phyloP scores from a whole-genome alignment of 2,888 invertebrate genomes.

The Torymus aiolomorphi region DNA sequence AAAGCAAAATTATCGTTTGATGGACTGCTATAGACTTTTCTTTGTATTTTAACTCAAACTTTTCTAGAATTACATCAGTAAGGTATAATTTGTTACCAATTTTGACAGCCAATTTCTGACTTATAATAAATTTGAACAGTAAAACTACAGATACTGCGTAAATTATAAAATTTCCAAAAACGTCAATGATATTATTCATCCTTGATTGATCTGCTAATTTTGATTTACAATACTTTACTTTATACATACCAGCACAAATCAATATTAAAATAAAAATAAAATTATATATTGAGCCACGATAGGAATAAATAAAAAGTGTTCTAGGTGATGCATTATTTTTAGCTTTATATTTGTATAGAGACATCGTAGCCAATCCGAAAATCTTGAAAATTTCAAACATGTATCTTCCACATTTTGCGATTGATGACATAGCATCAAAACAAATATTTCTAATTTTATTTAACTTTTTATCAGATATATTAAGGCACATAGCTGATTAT shows the following conservation, averaged over 20 bases:
- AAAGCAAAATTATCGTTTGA: not conserved
- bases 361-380: conserved; percentile 33
- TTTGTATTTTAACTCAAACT: conserved; percentile 29
- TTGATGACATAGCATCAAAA: too few species aligned
- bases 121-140: conserved; percentile 11
- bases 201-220: not conserved
- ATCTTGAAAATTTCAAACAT: conserved; percentile 27
- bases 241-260: conserved; percentile 3
- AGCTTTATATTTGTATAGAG: not conserved
- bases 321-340: not conserved
- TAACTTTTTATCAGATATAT: too few species aligned
- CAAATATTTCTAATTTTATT: too few species aligned
- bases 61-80: conserved; percentile 11
- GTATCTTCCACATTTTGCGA: not conserved
- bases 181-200: conserved; percentile 28
- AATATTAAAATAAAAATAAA: conserved; percentile 11
- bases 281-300: conserved; percentile 21
- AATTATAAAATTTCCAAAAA: conserved; percentile 40
- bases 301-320: conserved; percentile 7
- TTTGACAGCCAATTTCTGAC: conserved; percentile 25
- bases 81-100: conserved; percentile 26
- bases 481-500: too few species aligned
- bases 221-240: not conserved
- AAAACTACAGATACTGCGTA: conserved; percentile 20
- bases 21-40: not conserved